These are phyloP conservation scores for Encarsia formosa DNA, from an alignment of 2,888 invertebrate species.

Conservation along the genomic window DNA sequence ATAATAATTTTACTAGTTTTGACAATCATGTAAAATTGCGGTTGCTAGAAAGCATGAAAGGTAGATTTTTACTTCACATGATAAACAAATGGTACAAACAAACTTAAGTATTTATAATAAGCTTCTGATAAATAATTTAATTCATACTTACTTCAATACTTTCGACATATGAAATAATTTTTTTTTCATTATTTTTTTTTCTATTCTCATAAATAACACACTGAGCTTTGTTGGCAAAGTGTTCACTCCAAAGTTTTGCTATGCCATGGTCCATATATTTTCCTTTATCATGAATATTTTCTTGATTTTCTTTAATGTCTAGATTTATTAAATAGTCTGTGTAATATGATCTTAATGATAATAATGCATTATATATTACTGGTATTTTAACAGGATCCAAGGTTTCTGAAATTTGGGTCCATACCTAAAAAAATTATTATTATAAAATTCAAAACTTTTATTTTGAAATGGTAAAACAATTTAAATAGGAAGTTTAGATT, in stretches of 20 bases:
- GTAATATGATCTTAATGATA: conserved; percentile 34
- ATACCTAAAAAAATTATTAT: conserved; percentile 31
- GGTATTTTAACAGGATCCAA: conserved; percentile 36
- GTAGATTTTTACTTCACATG: not conserved
- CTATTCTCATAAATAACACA: conserved; percentile 30
- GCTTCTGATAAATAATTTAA: too few species aligned
- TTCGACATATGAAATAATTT: conserved; percentile 36
- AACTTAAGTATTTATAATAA: too few species aligned
- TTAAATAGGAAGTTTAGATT: conserved; percentile 15
- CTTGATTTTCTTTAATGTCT: conserved; percentile 28
- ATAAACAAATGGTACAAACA: not conserved
- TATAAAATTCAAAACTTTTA: not conserved
- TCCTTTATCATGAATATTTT: conserved; percentile 5
- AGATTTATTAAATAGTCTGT: conserved; percentile 37
- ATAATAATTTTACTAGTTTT: too few species aligned
- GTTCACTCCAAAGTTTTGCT: conserved; percentile 36
- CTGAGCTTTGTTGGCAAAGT: conserved; percentile 34
- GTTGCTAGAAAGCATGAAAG: too few species aligned
- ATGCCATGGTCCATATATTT: conserved; percentile 35
- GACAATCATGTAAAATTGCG: too few species aligned
- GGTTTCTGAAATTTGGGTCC: conserved; percentile 34
- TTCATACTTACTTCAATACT: conserved; percentile 37
- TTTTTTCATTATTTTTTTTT: conserved; percentile 29
- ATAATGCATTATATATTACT: conserved; percentile 40
- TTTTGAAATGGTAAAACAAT: not conserved